Base-by-base conservation (phyloP, 2,888 invertebrate species). In the Hemicrepidius hirtus region DNA sequence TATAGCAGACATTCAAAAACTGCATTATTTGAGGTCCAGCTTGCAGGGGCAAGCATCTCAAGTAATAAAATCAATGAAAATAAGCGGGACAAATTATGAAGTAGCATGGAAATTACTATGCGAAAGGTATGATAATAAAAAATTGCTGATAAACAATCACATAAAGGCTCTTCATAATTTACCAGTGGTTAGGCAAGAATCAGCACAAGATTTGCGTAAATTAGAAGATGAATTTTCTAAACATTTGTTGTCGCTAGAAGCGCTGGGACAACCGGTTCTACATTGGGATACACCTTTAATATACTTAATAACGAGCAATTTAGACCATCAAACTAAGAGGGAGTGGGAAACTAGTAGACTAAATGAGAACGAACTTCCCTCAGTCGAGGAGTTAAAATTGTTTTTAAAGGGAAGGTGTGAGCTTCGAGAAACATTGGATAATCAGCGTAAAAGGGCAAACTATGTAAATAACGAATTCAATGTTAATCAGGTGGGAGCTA, bases 301-400 rank as follows among this genome's bases (percentile, higher is more conserved):
- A 6, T 64, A 64, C 32, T 13, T 41, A 12, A 24, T 50, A 16
- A 5, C 21, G 18, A 13, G 21, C 49, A 69, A 60, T 49, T 49
- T 69, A 37, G 64, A 64, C 18, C 2, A 1, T 5, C 24, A 40
- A 20, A 55, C 57, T 16, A 53, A 18, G 63, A 6, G 64, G 32
- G 64, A 64, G 18, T 64, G 69, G 69, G 55, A 69, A 69, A 12
- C 24, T 1, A 32, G 32, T 55, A 32, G 55, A 18, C 6, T 57
- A 35, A 35, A 37, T 13, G 16, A 16, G 18, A 16, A 55, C 4
- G 35, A 57, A 16, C 12, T 35, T 57, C 37, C 37, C 3, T 16
- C 35, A 37, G 3, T 53, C 0, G 24, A 55, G 13, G 32, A 55
- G 10, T 4, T 10, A 32, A 2, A 24, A 24, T 24, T 3, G 5